These are phyloP conservation scores for Drosophila baimaii DNA, from an alignment of 1,140 invertebrate genomes.

Conservation along the genomic window DNA sequence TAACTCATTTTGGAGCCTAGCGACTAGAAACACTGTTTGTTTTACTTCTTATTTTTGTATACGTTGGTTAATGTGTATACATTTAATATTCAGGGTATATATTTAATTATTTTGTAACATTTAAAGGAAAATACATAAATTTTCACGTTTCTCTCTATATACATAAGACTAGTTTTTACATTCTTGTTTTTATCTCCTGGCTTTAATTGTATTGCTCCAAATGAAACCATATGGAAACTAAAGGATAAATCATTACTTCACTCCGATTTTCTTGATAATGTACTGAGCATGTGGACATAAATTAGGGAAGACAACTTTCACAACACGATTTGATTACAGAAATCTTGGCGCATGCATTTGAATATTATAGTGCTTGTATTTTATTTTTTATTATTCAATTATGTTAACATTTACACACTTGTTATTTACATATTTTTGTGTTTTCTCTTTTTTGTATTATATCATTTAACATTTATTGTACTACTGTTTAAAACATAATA, in stretches of 20 bases:
- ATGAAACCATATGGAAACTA: constrained; percentile 23
- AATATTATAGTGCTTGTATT: constrained; percentile 21
- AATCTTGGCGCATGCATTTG: constrained; percentile 64
- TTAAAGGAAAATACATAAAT: constrained; percentile 19
- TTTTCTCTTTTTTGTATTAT: background rate
- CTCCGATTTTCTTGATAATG: constrained; percentile 12
- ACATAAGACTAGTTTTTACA: constrained; percentile 41
- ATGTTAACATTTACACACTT: constrained; percentile 51
- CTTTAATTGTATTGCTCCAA: constrained; percentile 11
- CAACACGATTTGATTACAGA: constrained; percentile 77
- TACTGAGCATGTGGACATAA: constrained; percentile 48
- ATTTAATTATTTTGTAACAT: constrained; percentile 25
- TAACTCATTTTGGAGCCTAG: constrained; percentile 38
- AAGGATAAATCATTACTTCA: background rate
- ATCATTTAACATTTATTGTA: constrained; percentile 11
- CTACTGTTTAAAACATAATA: background rate
- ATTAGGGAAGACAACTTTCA: constrained; percentile 79
- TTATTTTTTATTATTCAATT: constrained; percentile 16
- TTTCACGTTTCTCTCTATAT: constrained; percentile 42
- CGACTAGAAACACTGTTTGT: constrained; percentile 56
- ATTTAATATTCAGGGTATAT: background rate
- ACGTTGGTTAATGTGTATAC: constrained; percentile 24
- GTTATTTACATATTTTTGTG: constrained; percentile 16
- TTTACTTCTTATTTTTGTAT: constrained; percentile 5
- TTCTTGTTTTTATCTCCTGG: constrained; percentile 8